A percentile compares a stretch with the other conserved stretches of the same genome.
phyloP scores from a whole-genome alignment of 2,797 vertebrate genomes.

The Benthosema pterotum region DNA sequence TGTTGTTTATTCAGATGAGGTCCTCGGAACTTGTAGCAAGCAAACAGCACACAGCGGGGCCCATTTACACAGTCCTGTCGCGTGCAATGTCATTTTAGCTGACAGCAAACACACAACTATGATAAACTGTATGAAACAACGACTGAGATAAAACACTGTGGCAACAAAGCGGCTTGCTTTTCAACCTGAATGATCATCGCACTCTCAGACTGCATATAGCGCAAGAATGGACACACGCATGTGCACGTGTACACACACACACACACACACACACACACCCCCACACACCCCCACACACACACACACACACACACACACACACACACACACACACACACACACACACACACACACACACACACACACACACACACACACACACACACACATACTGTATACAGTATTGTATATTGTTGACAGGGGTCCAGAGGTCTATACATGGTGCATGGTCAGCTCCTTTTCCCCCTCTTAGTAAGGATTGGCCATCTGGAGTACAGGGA shows the following conservation, averaged over 20 bases:
- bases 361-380: constrained; percentile 9
- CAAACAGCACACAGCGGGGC: constrained; percentile 7
- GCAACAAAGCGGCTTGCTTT: constrained; percentile 16
- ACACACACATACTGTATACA: constrained; percentile 1
- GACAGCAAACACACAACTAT: background rate
- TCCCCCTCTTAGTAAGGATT: too few relatives aligned
- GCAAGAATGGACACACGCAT: background rate
- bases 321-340: too few relatives aligned
- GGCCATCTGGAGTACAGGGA: too few relatives aligned
- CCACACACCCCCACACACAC: background rate
- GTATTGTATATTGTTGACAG: background rate
- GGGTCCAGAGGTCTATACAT: too few relatives aligned
- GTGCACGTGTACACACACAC: constrained; percentile 24
- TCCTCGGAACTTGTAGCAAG: too few relatives aligned
- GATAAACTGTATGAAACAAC: background rate
- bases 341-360: constrained; percentile 25
- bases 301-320: background rate
- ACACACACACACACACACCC: constrained; percentile 5
- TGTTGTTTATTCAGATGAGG: constrained; percentile 8
- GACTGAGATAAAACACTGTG: constrained; percentile 20
- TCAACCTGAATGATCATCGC: constrained; percentile 20
- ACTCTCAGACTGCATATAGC: constrained; percentile 5
- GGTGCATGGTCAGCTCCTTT: too few relatives aligned
- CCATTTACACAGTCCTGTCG: constrained; percentile 1
- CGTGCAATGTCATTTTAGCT: constrained; percentile 2